Evolutionary conservation across 1,140 invertebrate species (phyloP), one percentile per base, ranked within the genome.

Genomic region (Diachasma alloeum): DNA sequence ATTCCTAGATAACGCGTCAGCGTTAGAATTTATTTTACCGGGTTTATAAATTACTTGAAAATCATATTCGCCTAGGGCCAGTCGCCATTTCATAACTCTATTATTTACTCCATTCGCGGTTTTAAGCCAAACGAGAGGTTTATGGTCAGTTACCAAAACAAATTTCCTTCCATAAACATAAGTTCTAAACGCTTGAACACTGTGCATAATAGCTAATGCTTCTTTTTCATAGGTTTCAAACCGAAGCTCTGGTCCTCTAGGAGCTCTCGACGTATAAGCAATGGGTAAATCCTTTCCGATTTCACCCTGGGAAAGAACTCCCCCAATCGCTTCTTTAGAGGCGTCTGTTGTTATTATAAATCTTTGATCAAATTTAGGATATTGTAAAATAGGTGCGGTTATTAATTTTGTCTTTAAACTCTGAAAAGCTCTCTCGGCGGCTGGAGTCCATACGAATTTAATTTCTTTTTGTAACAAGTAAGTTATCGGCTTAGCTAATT

Each of bases 71-170:
- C 90, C 88, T 31, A 92, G 75, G 78, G 87, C 83, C 9, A 91
- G 37, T 69, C 87, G 76, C 91, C 91, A 93, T n/a, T 90, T 78
- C 2, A 89, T 83, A 17, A 92, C 78, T 80, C 88, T 79, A 39
- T 86, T 84, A 11, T 91, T 0, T 86, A 85, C 59, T 84, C n/a
- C n/a, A n/a, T n/a, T n/a, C n/a, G n/a, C n/a, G n/a, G n/a, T n/a
- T n/a, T n/a, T n/a, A n/a, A n/a, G n/a, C n/a, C n/a, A n/a, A n/a
- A n/a, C n/a, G n/a, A n/a, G n/a, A n/a, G n/a, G n/a, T n/a, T n/a
- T n/a, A n/a, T n/a, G n/a, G n/a, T n/a, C n/a, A n/a, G n/a, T n/a
- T n/a, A n/a, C n/a, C n/a, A n/a, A n/a, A n/a, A n/a, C n/a, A n/a
- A n/a, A n/a, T n/a, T n/a, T n/a, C n/a, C n/a, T n/a, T n/a, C n/a